Evolutionary conservation across 2,888 invertebrate species (phyloP), one percentile per base, ranked within the genome.

Genomic region (Pollenia angustigena): DNA sequence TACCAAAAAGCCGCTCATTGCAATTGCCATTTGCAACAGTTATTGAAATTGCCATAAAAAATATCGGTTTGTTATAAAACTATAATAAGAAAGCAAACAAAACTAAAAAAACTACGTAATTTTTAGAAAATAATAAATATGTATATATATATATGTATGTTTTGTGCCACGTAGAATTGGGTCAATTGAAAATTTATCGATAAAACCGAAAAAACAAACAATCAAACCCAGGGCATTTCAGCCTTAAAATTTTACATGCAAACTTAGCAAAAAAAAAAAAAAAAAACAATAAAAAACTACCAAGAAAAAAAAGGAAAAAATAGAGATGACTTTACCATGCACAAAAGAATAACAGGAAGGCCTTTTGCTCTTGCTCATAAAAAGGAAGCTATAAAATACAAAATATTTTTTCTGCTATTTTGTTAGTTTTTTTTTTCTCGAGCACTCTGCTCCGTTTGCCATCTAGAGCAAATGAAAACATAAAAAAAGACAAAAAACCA

Each of bases 151-250:
- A 7, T 69, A 54, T 86, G 82, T 42, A 66, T 84, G 82, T 44
- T 23, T 79, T 69, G 42, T 79, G 48, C 42, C 60, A 50, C 23
- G 46, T 44, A 72, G 87, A 89, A 88, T 85, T 88, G 88, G 89
- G 89, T 89, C 89, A 89, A 89, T 89, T 88, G 88, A 88, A 88
- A 89, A 89, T 89, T 89, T 89, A 89, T 89, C 89, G 89, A 89
- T 80, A 88, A 88, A 89, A 84, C 81, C 78, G 56, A 86, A 82
- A 75, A 69, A 76, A 18, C 7, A 46, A 44, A 68, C 50, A 44
- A 81, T 58, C 68, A 84, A 64, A 66, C 68, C 48, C 58, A 58
- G 64, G 68, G 50, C 60, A 18, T 54, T 74, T 56, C 54, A 74
- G 78, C 80, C 72, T 74, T 74, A 69, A 74, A 80, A 62, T 75